Percentiles rank a stretch among this genome's conserved stretches.
Conservation (phyloP, 2,113 vertebrate genomes). For the Phaethornis superciliosus region DNA sequence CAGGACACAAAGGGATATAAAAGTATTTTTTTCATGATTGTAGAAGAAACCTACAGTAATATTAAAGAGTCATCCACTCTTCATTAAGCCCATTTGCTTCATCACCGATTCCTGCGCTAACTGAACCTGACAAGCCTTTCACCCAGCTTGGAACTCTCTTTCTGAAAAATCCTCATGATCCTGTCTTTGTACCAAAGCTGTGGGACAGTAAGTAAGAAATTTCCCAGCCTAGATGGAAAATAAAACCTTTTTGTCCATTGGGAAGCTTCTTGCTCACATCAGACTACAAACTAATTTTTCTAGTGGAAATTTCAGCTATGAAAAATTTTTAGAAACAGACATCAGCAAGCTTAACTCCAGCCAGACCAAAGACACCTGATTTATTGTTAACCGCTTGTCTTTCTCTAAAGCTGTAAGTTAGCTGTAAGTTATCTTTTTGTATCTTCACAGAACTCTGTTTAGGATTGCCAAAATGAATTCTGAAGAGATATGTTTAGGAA, state of each 20-base stretch:
- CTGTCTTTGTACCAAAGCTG: neutral
- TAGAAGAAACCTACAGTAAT: neutral
- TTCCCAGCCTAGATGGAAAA: neutral
- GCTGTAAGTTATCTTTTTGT: neutral
- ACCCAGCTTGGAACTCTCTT: neutral
- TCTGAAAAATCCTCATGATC: neutral
- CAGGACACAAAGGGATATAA: neutral
- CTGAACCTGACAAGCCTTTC: neutral
- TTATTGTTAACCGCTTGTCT: neutral
- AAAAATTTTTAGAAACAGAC: neutral
- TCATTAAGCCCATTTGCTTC: neutral
- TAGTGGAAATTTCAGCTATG: neutral
- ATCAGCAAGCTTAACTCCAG: neutral
- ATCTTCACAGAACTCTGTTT: neutral
- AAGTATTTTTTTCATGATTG: neutral
- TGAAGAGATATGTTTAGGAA: slow-evolving; percentile 26
- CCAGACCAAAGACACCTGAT: neutral
- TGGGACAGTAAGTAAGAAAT: neutral
- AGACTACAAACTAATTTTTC: neutral
- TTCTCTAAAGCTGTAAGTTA: neutral
- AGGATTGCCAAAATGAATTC: slow-evolving; percentile 40
- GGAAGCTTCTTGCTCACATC: neutral
- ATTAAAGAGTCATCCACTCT: neutral
- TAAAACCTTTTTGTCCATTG: neutral
- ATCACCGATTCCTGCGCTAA: neutral